These are phyloP conservation scores for Phocides pigmalion DNA, from an alignment of 1,140 invertebrate species.

Conservation along the genomic window DNA sequence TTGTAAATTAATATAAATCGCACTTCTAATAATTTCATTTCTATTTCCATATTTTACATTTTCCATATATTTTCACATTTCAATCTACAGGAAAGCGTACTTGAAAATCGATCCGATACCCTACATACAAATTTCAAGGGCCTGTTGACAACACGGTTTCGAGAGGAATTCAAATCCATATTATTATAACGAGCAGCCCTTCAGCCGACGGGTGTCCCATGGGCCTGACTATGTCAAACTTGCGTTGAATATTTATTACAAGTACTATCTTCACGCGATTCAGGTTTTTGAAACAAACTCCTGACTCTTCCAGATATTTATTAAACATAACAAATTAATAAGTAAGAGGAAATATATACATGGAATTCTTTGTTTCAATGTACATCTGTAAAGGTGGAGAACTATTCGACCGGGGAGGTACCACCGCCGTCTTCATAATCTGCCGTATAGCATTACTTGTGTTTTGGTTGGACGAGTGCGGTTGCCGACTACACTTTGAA, in stretches of 20 bases:
- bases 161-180: constrained; percentile 12
- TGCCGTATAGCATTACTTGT: too few species aligned
- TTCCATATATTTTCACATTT: not conserved
- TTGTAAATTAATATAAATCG: too few species aligned
- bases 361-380: too few species aligned
- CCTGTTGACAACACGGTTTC: constrained; percentile 9
- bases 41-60: not conserved
- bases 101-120: not conserved
- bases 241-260: constrained; percentile 26
- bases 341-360: too few species aligned
- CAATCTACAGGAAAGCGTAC: not conserved
- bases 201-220: constrained; percentile 17
- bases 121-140: not conserved
- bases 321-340: too few species aligned
- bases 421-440: too few species aligned
- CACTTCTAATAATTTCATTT: not conserved
- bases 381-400: too few species aligned
- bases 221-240: constrained; percentile 25
- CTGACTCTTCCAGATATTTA: not conserved
- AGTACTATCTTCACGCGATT: not conserved
- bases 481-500: too few species aligned
- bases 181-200: constrained; percentile 26
- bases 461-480: too few species aligned
- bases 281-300: not conserved
- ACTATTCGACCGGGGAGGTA: too few species aligned